Conservation (phyloP, 2,888 invertebrate species). For the Suillia variegata region DNA sequence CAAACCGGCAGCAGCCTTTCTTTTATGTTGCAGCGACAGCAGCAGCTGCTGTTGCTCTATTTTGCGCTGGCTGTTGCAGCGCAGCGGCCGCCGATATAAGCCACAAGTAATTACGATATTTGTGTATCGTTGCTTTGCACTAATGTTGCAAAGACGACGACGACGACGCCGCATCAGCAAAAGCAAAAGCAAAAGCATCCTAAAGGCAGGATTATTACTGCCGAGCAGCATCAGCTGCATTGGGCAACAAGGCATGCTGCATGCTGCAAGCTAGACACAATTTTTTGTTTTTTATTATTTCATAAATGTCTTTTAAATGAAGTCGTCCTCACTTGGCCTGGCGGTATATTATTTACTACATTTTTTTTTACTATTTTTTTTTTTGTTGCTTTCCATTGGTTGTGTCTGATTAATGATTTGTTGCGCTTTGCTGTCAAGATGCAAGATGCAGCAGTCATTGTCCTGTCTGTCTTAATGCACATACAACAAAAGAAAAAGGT, state of each 20-base stretch:
- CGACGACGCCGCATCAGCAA: too few species aligned
- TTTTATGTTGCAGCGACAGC: too few species aligned
- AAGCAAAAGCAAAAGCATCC: constrained; percentile 7
- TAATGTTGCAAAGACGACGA: too few species aligned
- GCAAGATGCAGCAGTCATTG: constrained; percentile 31
- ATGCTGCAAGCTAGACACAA: constrained; percentile 23
- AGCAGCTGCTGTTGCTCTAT: constrained; percentile 4
- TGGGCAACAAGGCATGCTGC: not conserved
- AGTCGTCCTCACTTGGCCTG: too few species aligned
- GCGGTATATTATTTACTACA: too few species aligned
- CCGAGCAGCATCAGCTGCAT: too few species aligned
- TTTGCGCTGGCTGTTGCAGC: not conserved
- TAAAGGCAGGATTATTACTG: not conserved
- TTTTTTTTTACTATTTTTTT: too few species aligned
- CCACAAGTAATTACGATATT: too few species aligned
- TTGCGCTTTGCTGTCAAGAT: constrained; percentile 27
- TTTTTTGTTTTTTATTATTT: too few species aligned
- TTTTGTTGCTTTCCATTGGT: constrained; percentile 29
- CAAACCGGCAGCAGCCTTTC: constrained; percentile 1
- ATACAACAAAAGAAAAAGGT: not conserved
- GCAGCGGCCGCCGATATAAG: not conserved
- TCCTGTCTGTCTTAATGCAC: not conserved
- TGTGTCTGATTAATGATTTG: constrained; percentile 45
- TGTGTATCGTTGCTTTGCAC: too few species aligned
- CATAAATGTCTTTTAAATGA: too few species aligned